These are phyloP conservation scores for Dendroctonus valens DNA, from an alignment of 1,140 invertebrate species.

Conservation along the genomic window DNA sequence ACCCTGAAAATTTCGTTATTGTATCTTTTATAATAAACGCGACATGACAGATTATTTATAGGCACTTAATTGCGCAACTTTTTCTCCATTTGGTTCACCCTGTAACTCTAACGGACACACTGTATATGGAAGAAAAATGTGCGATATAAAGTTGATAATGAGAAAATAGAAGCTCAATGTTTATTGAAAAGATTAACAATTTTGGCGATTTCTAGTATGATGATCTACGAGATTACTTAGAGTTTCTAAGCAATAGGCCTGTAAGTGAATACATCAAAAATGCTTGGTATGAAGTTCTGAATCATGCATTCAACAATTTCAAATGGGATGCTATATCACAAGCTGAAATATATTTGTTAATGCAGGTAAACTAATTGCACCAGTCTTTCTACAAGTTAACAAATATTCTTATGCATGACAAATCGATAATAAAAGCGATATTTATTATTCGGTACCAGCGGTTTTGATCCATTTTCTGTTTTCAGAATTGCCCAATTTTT, in stretches of 20 bases:
- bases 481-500: neutral
- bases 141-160: no score
- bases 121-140: no score
- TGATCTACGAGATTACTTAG: slow-evolving; percentile 37
- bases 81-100: no score
- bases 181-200: no score
- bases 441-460: neutral
- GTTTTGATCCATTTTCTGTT: neutral
- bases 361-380: slow-evolving; percentile 13
- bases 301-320: slow-evolving; percentile 31
- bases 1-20: no score
- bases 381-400: neutral
- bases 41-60: no score
- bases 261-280: slow-evolving; percentile 37
- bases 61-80: no score
- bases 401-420: neutral
- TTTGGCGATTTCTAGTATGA: slow-evolving; percentile 22
- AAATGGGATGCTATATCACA: slow-evolving; percentile 4
- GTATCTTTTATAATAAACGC: no score
- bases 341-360: slow-evolving; percentile 13
- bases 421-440: neutral
- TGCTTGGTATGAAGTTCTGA: slow-evolving; percentile 41
- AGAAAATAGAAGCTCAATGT: no score
- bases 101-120: no score
- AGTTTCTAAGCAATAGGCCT: slow-evolving; percentile 36